A percentile compares a stretch with the other conserved stretches of the same genome.
These are phyloP conservation scores for Saguinus midas DNA, from an alignment of 2,113 vertebrate species.

Conservation along the genomic window DNA sequence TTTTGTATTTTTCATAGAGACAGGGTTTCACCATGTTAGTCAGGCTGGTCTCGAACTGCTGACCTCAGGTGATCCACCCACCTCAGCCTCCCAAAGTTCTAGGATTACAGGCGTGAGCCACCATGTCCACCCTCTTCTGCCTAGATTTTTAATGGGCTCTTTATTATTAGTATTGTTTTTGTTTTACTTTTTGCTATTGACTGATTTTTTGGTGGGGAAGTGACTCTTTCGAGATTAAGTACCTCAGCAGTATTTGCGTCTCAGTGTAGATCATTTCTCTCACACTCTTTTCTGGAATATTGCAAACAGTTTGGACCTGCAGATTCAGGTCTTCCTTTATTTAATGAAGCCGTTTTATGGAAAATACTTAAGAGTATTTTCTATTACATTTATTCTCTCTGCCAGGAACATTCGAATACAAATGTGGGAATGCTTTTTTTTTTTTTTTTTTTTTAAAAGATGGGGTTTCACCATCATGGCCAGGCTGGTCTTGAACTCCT, in stretches of 20 bases:
- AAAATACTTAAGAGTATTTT: not conserved
- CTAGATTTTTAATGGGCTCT: not conserved
- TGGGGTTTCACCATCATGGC: too few relatives aligned
- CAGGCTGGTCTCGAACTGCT: too few relatives aligned
- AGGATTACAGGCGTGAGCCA: too few relatives aligned
- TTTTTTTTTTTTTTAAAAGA: too few relatives aligned
- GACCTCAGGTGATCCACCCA: too few relatives aligned
- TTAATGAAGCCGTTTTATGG: not conserved
- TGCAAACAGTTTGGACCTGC: not conserved
- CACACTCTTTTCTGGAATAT: not conserved
- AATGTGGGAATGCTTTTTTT: not conserved
- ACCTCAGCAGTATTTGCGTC: not conserved
- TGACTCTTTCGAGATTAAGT: not conserved
- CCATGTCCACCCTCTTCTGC: not conserved
- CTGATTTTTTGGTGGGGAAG: not conserved
- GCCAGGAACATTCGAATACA: not conserved
- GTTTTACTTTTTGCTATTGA: not conserved
- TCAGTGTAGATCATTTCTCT: not conserved
- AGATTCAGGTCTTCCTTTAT: not conserved
- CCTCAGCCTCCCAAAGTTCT: too few relatives aligned
- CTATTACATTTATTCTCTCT: not conserved
- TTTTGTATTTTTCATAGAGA: too few relatives aligned
- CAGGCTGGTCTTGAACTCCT: too few relatives aligned
- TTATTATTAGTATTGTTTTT: not conserved
- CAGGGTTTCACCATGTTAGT: too few relatives aligned